A percentile compares a stretch with the other conserved stretches of the same genome.
Conservation (phyloP, 2,888 invertebrate species). For the Esperia sulphurella region DNA sequence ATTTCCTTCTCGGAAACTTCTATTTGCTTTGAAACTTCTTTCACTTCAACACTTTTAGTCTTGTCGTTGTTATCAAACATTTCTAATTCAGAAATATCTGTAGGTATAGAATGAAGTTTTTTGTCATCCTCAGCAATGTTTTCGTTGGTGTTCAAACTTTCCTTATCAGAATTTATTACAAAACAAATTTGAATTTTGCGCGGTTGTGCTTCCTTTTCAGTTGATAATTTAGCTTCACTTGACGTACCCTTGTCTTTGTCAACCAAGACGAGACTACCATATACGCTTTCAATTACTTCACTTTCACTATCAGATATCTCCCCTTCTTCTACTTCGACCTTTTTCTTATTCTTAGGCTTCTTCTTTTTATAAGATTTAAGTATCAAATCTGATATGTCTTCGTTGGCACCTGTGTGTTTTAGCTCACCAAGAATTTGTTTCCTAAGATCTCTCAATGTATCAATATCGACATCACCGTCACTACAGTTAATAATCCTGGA, state of each 20-base stretch:
- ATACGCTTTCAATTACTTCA: slow-evolving; percentile 64
- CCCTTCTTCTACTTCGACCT: slow-evolving; percentile 63
- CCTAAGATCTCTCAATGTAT: slow-evolving; percentile 66
- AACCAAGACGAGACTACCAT: slow-evolving; percentile 53
- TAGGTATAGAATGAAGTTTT: slow-evolving; percentile 10
- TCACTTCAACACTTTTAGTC: slow-evolving; percentile 1
- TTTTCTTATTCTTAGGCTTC: slow-evolving; percentile 30
- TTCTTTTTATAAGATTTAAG: slow-evolving; percentile 56
- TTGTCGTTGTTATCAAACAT: slow-evolving; percentile 30
- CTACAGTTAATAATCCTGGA: slow-evolving; percentile 64
- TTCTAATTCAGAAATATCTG: slow-evolving; percentile 47
- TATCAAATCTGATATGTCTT: slow-evolving; percentile 68
- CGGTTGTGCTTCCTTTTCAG: slow-evolving; percentile 31
- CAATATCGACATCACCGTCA: slow-evolving; percentile 67
- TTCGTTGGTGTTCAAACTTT: slow-evolving; percentile 13
- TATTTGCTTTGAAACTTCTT: not conserved
- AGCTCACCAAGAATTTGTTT: slow-evolving; percentile 70
- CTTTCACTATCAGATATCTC: slow-evolving; percentile 72
- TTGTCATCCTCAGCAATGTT: slow-evolving; percentile 10
- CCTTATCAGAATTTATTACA: slow-evolving; percentile 38
- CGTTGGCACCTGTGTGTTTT: slow-evolving; percentile 59
- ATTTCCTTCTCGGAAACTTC: not conserved
- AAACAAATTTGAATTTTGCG: slow-evolving; percentile 61
- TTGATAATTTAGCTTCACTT: slow-evolving; percentile 17
- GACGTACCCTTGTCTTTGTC: slow-evolving; percentile 31